phyloP scores from a whole-genome alignment of 2,888 invertebrate species.

The Rhimphoctona megacephalus region DNA sequence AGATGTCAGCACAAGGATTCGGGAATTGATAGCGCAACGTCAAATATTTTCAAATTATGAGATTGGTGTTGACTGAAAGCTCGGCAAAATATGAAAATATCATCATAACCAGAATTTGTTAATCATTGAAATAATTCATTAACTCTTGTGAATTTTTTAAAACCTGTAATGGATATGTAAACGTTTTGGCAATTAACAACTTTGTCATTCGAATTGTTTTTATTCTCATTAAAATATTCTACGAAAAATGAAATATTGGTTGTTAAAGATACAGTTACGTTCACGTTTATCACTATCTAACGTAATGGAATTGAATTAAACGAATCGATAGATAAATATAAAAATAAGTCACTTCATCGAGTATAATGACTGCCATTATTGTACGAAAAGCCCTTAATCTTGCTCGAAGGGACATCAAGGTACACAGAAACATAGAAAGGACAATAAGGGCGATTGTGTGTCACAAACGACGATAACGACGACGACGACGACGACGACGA shows the following conservation, averaged over 20 bases:
- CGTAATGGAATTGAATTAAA: not conserved
- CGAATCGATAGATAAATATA: constrained; percentile 6
- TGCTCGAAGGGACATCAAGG: constrained; percentile 33
- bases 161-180: not conserved
- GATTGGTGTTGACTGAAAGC: not conserved
- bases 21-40: not conserved
- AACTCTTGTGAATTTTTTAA: not conserved
- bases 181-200: not conserved
- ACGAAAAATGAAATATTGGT: not conserved
- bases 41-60: not conserved
- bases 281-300: not conserved
- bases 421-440: constrained; percentile 40
- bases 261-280: not conserved
- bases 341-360: constrained; percentile 36
- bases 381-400: constrained; percentile 41
- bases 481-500: constrained; percentile 18
- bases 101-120: not conserved
- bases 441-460: constrained; percentile 74
- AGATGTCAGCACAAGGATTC: not conserved
- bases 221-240: not conserved
- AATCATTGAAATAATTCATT: not conserved
- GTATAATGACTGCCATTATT: constrained; percentile 18
- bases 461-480: constrained; percentile 74
- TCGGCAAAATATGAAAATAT: not conserved
- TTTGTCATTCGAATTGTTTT: not conserved